Base-by-base conservation (phyloP, 2,888 invertebrate species). In the Pogonocherus hispidulus region DNA sequence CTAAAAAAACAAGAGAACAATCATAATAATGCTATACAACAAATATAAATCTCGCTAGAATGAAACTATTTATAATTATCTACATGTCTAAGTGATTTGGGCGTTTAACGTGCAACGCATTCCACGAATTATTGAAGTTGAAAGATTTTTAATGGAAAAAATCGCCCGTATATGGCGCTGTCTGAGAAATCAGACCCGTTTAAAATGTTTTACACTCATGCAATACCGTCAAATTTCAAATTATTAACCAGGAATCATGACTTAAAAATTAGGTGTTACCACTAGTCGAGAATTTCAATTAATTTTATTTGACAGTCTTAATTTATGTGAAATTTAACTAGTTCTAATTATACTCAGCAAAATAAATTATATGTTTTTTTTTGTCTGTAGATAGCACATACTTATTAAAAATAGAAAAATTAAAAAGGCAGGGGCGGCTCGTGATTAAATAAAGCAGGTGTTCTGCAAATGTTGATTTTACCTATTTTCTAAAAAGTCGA, bases 241-340 rank as follows among this genome's bases (percentile, higher is more conserved):
- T 41, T 41, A 41, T 41, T 41, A 41, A n/a, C 14, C n/a, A 14
- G 41, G n/a, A 41, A 41, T 41, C 41, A 41, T n/a, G 41, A 41
- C 16, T 11, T 2, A 8, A 32, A 3, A 32, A 11, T 9, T 32
- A 32, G 32, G 32, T 32, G 32, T 32, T 8, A 11, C 3, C 3
- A 11, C 2, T 32, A 11, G 9, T 32, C 11, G 11, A 4, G 32
- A 32, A 6, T 6, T 8, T 27, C 9, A 2, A 11, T 32, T 32
- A 11, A 11, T 11, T 32, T 32, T 9, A 8, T 11, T 32, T 32
- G 32, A 32, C 11, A 32, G 32, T 32, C 32, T 32, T 32, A 8
- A 6, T 2, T 6, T 32, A 9, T 9, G 9, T 32, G 32, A 32
- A 32, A 32, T 32, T 32, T 32, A 9, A 11, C 11, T 11, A 2